These are phyloP conservation scores for Aphelenchoides fujianensis DNA, from an alignment of 1,140 invertebrate species.

Conservation along the genomic window DNA sequence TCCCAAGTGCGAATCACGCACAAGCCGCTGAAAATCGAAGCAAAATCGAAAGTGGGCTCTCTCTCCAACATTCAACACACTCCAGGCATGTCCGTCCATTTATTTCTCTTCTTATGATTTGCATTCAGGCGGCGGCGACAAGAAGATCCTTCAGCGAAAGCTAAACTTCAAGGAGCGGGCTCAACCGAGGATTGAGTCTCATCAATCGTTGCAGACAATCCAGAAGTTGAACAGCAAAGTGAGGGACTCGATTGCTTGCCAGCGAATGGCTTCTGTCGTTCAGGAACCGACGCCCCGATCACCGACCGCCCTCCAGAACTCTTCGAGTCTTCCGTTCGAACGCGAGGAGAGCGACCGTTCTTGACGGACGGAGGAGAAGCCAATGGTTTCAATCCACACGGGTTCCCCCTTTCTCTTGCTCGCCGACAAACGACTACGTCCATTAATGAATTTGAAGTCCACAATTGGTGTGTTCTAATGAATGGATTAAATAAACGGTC, in stretches of 20 bases:
- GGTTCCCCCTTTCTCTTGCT: too few species aligned
- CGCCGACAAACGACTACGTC: too few species aligned
- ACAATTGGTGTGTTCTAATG: too few species aligned
- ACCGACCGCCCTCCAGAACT: background rate
- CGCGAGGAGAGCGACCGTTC: too few species aligned
- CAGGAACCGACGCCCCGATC: background rate
- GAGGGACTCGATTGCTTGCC: background rate
- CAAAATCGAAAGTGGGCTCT: slow-evolving; percentile 8
- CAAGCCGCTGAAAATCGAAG: slow-evolving; percentile 19
- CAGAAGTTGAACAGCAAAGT: slow-evolving; percentile 6
- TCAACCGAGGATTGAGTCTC: slow-evolving; percentile 10
- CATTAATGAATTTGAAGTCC: too few species aligned
- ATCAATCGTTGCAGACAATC: background rate
- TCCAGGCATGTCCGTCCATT: background rate
- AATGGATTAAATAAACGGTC: too few species aligned
- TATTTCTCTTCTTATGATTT: background rate
- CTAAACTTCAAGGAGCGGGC: slow-evolving; percentile 16
- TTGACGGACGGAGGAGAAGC: too few species aligned
- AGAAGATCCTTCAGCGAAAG: slow-evolving; percentile 14
- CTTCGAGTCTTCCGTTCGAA: background rate
- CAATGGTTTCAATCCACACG: too few species aligned
- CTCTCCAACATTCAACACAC: slow-evolving; percentile 10
- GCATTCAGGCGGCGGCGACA: slow-evolving; percentile 12
- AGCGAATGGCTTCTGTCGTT: too few species aligned
- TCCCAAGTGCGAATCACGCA: slow-evolving; percentile 15